Evolutionary conservation across 1,140 invertebrate genomes (phyloP), one percentile per base, ranked within the genome.

Genomic region (Eubasilissa regina): DNA sequence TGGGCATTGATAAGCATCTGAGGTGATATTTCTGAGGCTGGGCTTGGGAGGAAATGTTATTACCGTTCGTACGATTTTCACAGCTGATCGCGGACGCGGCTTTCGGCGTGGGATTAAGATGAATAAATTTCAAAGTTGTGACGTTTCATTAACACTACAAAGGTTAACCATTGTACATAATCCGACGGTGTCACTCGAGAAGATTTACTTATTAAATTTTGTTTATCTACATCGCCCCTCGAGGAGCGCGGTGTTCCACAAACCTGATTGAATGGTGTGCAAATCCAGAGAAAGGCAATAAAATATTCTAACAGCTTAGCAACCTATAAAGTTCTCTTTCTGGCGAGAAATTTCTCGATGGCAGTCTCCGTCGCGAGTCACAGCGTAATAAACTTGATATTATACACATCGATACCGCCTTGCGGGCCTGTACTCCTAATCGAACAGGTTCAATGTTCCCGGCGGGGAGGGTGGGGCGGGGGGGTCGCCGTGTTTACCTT

Each of bases 391-490:
- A 51, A 70, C 58, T 73, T 79, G 70, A 79, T 79, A 73, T 17
- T 58, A 79, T 79, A 79, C 55, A 64, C 21, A 62, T 51, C 48
- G 60, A 35, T 12, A 64, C 51, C 60, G 45, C 48, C 13, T n/a
- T 12, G 64, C 44, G 56, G 56, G 48, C 73, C 62, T 51, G 79
- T 64, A 60, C 44, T 60, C 78, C 78, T 73, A 76, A 79, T 82
- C 78, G 81, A 80, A 74, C 81, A 82, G 78, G 81, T 82, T 82
- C 81, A 82, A 82, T 78, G 81, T 78, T 82, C 81, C 56, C 62
- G 44, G 45, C 4, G 72, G 48, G 62, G 47, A 64, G 45, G 35
- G 56, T 19, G n/a, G 43, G 17, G 43, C 35, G 66, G 17, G 62
- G 58, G 56, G 45, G 75, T 79, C 60, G 77, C 77, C 80, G 73